Evolutionary conservation across 2,797 vertebrate species (phyloP), one percentile per base, ranked within the genome.

Genomic region (Melanogrammus aeglefinus): DNA sequence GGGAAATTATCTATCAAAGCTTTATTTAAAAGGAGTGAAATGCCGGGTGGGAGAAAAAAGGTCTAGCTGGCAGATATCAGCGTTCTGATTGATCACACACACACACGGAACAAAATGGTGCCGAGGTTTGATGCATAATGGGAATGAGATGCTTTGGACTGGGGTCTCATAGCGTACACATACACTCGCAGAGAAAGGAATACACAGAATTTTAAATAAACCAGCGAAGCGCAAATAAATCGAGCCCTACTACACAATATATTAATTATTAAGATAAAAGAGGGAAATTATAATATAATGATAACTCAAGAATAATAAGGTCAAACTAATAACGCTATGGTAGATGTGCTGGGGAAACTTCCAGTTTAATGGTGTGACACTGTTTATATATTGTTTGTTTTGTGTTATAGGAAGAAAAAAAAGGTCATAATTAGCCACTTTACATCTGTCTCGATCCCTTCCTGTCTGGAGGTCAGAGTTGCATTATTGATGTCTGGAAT

Each of bases 401-500:
- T 10, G 7, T 27, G 9, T 27, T 3, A 27, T 27, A 69, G 63
- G 63, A 69, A 63, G n/a, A 63, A 57, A n/a, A 18, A 63, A n/a
- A 10, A 63, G 57, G 16, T 71, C 57, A 69, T 91, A 88, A 91
- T 91, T 93, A 88, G 89, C 82, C 82, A 82, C 66, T 77, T 63
- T 73, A 66, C 72, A 75, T 85, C 82, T 76, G 79, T 85, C 88
- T 69, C 44, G 21, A 44, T 75, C 51, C 35, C 71, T 82, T 80
- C 72, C 75, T 74, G 78, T 80, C 82, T 83, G 77, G 80, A 82
- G 84, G 82, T 86, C 80, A 82, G 78, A 79, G 77, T 75, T 66
- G 82, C 79, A 80, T 82, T 85, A 91, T 87, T 90, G 90, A 92
- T 87, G 88, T 84, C 77, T 85, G 81, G 79, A 88, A 82, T 0